Conservation (phyloP, 2,888 invertebrate genomes). For the Brenthis daphne region DNA sequence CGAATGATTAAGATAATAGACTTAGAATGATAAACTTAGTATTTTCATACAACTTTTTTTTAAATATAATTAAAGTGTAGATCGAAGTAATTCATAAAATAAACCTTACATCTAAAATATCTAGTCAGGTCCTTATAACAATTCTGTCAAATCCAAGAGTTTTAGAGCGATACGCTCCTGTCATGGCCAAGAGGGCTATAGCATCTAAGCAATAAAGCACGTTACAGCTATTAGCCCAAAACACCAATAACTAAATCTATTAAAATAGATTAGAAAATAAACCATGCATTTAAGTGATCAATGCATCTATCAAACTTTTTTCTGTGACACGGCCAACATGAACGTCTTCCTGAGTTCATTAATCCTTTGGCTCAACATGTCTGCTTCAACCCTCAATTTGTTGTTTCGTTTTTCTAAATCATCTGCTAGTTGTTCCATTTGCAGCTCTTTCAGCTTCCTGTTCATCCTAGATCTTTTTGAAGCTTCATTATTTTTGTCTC, state of each 20-base stretch:
- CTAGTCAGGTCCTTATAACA: conserved; percentile 39
- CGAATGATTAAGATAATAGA: conserved; percentile 36
- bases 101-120: conserved; percentile 38
- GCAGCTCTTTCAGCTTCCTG: conserved; percentile 82
- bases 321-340: conserved; percentile 84
- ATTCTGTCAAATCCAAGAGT: conserved; percentile 36
- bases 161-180: conserved; percentile 26
- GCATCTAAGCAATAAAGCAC: conserved; percentile 19
- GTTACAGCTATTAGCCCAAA: conserved; percentile 22
- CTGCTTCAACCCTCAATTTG: conserved; percentile 84
- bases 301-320: conserved; percentile 52
- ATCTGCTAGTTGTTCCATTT: conserved; percentile 78
- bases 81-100: conserved; percentile 34
- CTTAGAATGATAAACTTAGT: conserved; percentile 36
- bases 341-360: conserved; percentile 84
- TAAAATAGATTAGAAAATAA: conserved; percentile 46
- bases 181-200: conserved; percentile 21
- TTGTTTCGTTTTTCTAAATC: conserved; percentile 84
- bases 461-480: conserved; percentile 88
- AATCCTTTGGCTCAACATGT: conserved; percentile 86
- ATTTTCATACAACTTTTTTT: conserved; percentile 41
- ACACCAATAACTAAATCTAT: conserved; percentile 43
- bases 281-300: conserved; percentile 26
- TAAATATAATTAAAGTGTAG: conserved; percentile 42
- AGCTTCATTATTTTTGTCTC: conserved; percentile 91